These are phyloP conservation scores for Scatophagus argus DNA, from an alignment of 2,113 vertebrate species.

Conservation along the genomic window DNA sequence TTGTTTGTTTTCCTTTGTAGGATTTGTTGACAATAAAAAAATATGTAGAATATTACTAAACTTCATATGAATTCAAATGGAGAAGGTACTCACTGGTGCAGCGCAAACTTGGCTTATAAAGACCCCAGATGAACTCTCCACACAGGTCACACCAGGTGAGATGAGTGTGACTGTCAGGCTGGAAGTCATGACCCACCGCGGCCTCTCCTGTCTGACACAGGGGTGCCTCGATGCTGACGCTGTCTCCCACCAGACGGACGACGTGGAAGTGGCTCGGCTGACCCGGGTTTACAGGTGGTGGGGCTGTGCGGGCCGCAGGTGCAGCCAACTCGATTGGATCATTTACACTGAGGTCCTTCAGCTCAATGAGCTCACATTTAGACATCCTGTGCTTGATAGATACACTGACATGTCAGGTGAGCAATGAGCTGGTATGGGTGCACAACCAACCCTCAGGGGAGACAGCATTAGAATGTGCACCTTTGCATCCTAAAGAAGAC, in stretches of 20 bases:
- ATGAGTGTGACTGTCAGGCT: conserved; percentile 86
- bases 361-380: conserved; percentile 87
- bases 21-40: neutral
- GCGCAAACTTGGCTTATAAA: conserved; percentile 91
- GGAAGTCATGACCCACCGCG: conserved; percentile 89
- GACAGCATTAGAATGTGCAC: conserved; percentile 16
- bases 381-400: conserved; percentile 73
- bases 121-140: conserved; percentile 97
- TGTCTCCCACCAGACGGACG: conserved; percentile 78
- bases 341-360: conserved; percentile 81
- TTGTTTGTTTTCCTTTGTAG: no score
- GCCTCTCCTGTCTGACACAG: conserved; percentile 61
- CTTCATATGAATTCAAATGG: neutral
- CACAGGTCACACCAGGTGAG: conserved; percentile 97
- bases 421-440: conserved; percentile 5
- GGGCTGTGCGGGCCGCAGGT: conserved; percentile 30
- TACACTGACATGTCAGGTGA: conserved; percentile 53
- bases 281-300: conserved; percentile 56
- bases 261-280: conserved; percentile 61
- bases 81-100: conserved; percentile 89
- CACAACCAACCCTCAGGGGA: conserved; percentile 1
- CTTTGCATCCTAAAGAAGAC: conserved; percentile 14
- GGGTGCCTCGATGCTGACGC: conserved; percentile 71
- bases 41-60: neutral
- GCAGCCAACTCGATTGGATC: conserved; percentile 82